These are phyloP conservation scores for Neogobius melanostomus DNA, from an alignment of 2,113 vertebrate species.

Conservation along the genomic window DNA sequence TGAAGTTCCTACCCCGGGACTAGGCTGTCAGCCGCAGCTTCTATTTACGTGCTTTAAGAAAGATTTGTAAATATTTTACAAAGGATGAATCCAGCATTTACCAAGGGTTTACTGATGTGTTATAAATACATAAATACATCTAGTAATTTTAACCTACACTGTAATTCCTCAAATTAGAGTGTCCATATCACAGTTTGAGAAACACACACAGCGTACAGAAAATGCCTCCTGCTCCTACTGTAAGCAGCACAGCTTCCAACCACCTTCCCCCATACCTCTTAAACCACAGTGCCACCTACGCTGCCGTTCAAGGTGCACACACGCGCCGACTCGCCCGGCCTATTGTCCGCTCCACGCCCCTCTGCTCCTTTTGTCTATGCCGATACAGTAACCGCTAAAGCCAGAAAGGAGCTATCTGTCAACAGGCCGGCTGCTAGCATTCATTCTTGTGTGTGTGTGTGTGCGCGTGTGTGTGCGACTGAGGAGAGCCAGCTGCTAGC, in stretches of 20 bases:
- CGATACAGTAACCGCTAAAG: constrained; percentile 76
- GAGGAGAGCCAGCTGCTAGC: constrained; percentile 81
- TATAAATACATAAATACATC: no score
- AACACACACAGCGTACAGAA: no score
- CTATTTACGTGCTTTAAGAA: no score
- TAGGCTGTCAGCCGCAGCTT: no score
- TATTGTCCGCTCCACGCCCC: constrained; percentile 69
- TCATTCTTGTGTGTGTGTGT: constrained; percentile 61
- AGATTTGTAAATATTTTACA: no score
- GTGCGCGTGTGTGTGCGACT: constrained; percentile 68
- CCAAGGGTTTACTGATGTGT: no score
- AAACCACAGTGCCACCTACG: constrained; percentile 36
- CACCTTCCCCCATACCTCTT: constrained; percentile 37
- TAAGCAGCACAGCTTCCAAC: constrained; percentile 15
- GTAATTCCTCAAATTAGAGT: no score
- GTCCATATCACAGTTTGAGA: no score
- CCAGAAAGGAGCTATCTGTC: constrained; percentile 88
- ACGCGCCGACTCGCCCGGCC: constrained; percentile 61
- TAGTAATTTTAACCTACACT: no score
- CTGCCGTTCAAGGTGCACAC: constrained; percentile 48
- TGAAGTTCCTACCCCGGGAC: no score
- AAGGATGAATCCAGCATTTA: no score
- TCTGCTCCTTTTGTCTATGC: constrained; percentile 77
- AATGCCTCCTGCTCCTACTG: no score
- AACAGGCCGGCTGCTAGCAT: constrained; percentile 75